Evolutionary conservation across 2,113 vertebrate genomes (phyloP).

Genomic region (Tor tambroides): DNA sequence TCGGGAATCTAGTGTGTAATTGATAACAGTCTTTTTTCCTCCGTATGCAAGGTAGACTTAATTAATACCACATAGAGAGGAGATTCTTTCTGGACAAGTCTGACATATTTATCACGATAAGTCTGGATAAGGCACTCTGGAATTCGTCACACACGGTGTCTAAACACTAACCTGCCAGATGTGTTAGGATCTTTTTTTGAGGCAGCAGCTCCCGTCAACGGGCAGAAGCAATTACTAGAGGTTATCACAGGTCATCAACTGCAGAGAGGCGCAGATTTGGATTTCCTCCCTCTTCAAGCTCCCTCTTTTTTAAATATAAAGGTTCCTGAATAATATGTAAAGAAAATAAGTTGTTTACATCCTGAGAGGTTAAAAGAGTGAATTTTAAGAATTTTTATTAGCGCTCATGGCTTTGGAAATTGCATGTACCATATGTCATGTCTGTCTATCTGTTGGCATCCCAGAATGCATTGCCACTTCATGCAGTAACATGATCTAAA

Average conservation of each 20-base stretch:
- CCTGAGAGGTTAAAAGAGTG: background rate
- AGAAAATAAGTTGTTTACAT: background rate
- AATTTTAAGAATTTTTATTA: constrained; percentile 69
- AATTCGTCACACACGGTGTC: constrained; percentile 88
- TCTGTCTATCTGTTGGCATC: constrained; percentile 68
- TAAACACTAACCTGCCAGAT: constrained; percentile 88
- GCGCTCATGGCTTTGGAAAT: constrained; percentile 61
- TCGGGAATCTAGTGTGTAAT: constrained; percentile 86
- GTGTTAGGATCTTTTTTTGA: constrained; percentile 65
- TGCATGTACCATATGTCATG: constrained; percentile 70
- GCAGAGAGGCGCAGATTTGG: constrained; percentile 80
- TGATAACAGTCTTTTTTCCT: constrained; percentile 91
- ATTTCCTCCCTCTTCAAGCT: constrained; percentile 74
- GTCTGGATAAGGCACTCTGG: constrained; percentile 83
- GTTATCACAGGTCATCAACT: constrained; percentile 95
- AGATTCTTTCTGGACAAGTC: constrained; percentile 84
- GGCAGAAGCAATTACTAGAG: constrained; percentile 85
- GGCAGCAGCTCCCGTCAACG: constrained; percentile 83
- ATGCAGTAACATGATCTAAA: constrained; percentile 76
- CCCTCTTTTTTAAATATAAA: constrained; percentile 18
- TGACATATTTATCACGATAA: constrained; percentile 95
- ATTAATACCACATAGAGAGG: constrained; percentile 92
- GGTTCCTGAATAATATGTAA: constrained; percentile 68
- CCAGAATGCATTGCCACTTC: constrained; percentile 72
- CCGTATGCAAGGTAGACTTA: constrained; percentile 86